Evolutionary conservation across 2,888 invertebrate species (phyloP).

Genomic region (Heliconius sara): DNA sequence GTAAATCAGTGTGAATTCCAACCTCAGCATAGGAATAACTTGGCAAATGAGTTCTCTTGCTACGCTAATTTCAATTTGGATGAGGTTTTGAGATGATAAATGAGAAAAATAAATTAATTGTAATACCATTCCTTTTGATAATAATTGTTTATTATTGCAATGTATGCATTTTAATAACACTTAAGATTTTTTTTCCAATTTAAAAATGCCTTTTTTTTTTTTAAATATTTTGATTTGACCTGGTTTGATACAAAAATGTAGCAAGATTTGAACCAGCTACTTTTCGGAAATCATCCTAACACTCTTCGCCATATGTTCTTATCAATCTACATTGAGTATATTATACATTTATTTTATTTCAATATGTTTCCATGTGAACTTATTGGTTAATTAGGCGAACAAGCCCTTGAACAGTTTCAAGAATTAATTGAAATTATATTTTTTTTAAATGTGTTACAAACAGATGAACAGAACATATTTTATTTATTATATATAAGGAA

Average conservation of each 20-base stretch:
- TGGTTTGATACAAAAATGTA: not conserved
- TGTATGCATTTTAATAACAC: not conserved
- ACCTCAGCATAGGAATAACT: conserved; percentile 93
- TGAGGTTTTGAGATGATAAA: conserved; percentile 61
- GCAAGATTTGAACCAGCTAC: not conserved
- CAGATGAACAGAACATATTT: not conserved
- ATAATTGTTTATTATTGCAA: not conserved
- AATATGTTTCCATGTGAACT: too few relatives aligned
- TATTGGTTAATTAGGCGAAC: too few relatives aligned
- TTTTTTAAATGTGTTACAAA: too few relatives aligned
- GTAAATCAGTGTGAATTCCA: conserved; percentile 87
- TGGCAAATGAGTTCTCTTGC: conserved; percentile 96
- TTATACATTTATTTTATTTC: too few relatives aligned
- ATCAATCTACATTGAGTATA: too few relatives aligned
- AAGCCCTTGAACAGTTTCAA: too few relatives aligned
- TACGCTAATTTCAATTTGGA: conserved; percentile 94
- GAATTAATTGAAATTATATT: too few relatives aligned
- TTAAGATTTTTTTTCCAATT: not conserved
- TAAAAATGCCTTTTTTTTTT: not conserved
- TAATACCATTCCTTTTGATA: conserved; percentile 2
- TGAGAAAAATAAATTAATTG: not conserved
- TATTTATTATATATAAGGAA: conserved; percentile 7
- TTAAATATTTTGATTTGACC: not conserved
- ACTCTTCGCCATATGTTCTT: too few relatives aligned
- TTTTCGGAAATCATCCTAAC: not conserved